These are phyloP conservation scores for Daktulosphaira vitifoliae DNA, from an alignment of 1,140 invertebrate genomes.

Conservation along the genomic window DNA sequence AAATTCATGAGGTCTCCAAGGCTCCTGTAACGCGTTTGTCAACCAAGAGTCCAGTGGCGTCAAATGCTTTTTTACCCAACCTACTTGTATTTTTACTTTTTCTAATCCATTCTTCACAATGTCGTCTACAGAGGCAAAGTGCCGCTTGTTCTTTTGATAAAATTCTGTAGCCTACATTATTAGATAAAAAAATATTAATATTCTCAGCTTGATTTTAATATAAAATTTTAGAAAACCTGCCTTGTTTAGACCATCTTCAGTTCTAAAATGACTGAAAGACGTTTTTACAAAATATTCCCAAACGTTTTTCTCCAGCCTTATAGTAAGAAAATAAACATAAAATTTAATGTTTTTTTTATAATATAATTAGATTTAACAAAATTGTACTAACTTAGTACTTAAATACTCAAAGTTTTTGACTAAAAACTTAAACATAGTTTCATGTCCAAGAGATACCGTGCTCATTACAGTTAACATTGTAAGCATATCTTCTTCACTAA, in stretches of 20 bases:
- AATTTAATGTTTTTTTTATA: neutral
- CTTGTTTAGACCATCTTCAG: slow-evolving; percentile 57
- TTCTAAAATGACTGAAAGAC: slow-evolving; percentile 60
- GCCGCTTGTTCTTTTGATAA: slow-evolving; percentile 34
- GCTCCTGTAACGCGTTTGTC: slow-evolving; percentile 34
- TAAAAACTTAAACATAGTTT: slow-evolving; percentile 59
- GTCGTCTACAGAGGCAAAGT: slow-evolving; percentile 36
- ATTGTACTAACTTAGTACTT: slow-evolving; percentile 54
- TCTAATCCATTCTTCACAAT: slow-evolving; percentile 36
- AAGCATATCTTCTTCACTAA: slow-evolving; percentile 61
- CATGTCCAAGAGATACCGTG: slow-evolving; percentile 56
- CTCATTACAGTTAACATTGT: slow-evolving; percentile 62
- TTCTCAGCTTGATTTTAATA: neutral
- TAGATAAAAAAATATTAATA: neutral
- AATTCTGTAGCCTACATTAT: slow-evolving; percentile 35
- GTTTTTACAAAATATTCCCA: slow-evolving; percentile 63
- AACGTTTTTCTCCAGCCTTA: slow-evolving; percentile 55
- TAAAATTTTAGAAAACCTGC: no score
- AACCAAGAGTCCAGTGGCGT: slow-evolving; percentile 37
- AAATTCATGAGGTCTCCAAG: slow-evolving; percentile 38
- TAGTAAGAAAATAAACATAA: slow-evolving; percentile 34
- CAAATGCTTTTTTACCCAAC: slow-evolving; percentile 37
- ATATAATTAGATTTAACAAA: no score
- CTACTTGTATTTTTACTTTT: slow-evolving; percentile 36
- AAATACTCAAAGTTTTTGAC: slow-evolving; percentile 55